Percentiles rank a stretch among this genome's conserved stretches.
phyloP scores from a whole-genome alignment of 2,113 vertebrate genomes.

The Plotosus lineatus region DNA sequence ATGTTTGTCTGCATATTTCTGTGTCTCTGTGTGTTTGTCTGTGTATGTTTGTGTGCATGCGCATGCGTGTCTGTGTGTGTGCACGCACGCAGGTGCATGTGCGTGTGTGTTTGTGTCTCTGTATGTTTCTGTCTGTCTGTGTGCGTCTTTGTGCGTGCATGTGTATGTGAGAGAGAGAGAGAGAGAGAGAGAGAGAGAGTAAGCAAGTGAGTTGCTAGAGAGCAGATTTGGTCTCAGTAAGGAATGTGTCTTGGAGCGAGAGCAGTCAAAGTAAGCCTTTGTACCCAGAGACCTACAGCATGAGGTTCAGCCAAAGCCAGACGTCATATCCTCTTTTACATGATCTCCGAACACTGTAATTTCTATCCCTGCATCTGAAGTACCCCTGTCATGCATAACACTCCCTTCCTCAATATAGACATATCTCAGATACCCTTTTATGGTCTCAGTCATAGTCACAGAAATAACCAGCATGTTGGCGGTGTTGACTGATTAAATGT shows the following conservation, averaged over 20 bases:
- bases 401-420: not conserved
- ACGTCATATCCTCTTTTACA: slow-evolving; percentile 75
- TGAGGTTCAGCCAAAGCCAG: slow-evolving; percentile 80
- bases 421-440: not conserved
- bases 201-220: slow-evolving; percentile 62
- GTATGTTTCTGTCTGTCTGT: no score
- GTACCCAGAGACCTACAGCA: slow-evolving; percentile 75
- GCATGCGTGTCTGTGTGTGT: no score
- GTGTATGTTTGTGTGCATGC: no score
- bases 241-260: slow-evolving; percentile 64
- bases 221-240: slow-evolving; percentile 77
- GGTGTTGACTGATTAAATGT: no score
- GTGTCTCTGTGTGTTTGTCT: no score
- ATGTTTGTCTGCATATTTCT: no score
- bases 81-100: no score
- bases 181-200: no score
- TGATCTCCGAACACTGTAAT: slow-evolving; percentile 64
- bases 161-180: no score
- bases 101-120: no score
- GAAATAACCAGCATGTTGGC: not conserved
- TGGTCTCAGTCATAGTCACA: not conserved
- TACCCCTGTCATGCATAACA: not conserved
- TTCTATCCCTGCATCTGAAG: not conserved
- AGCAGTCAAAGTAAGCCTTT: slow-evolving; percentile 82
- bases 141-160: no score